Conservation (phyloP, 2,797 vertebrate genomes). For the Pampus argenteus region DNA sequence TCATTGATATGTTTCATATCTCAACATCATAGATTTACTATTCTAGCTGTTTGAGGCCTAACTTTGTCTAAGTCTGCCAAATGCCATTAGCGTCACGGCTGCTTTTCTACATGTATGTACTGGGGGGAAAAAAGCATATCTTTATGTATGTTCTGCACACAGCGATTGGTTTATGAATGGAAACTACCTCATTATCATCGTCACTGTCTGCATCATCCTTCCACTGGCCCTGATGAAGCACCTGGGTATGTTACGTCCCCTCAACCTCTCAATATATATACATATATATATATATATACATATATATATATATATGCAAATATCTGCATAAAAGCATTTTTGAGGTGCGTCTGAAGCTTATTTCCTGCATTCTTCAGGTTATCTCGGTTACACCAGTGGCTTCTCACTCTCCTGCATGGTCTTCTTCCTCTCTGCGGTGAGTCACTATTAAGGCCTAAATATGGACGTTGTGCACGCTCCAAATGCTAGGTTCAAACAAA, state of each 20-base stretch:
- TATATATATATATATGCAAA: too few relatives aligned
- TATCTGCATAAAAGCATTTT: neutral
- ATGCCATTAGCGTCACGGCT: too few relatives aligned
- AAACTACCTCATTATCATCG: constrained; percentile 91
- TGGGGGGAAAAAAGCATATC: neutral
- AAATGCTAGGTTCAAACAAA: neutral
- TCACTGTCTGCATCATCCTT: constrained; percentile 90
- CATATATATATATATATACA: too few relatives aligned
- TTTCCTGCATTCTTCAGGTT: constrained; percentile 82
- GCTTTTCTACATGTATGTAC: too few relatives aligned
- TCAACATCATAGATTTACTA: too few relatives aligned
- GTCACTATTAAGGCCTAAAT: constrained; percentile 75
- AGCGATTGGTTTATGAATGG: constrained; percentile 94
- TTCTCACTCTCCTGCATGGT: constrained; percentile 98
- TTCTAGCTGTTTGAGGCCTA: too few relatives aligned
- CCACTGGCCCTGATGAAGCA: constrained; percentile 95
- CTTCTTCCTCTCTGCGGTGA: constrained; percentile 96
- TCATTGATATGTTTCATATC: too few relatives aligned
- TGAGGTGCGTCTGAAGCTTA: neutral
- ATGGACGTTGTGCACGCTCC: too few relatives aligned
- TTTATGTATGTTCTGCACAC: constrained; percentile 31
- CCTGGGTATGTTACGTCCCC: constrained; percentile 85
- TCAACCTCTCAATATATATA: neutral
- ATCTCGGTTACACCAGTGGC: constrained; percentile 96
- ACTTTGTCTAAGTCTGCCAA: too few relatives aligned